Base-by-base conservation (phyloP, 2,888 invertebrate genomes). In the Melanostoma mellinum region DNA sequence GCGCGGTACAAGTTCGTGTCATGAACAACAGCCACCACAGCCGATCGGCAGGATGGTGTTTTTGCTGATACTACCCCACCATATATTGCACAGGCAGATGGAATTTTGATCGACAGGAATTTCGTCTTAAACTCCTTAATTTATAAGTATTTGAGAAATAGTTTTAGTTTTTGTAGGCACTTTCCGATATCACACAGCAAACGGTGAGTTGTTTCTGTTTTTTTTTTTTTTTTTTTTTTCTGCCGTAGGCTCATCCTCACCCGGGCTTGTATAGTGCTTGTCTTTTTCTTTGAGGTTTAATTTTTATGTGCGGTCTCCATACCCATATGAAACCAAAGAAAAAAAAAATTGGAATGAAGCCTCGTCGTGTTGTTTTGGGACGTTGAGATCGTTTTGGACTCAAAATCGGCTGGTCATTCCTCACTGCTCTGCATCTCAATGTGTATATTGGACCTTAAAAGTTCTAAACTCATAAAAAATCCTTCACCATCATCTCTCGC, bases 101-200 rank as follows among this genome's bases (percentile, higher is more conserved):
- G 90, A 90, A 90, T 91, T 91, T 90, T 90, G 91, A 91, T 90
- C 91, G 91, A 90, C 89, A 90, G 88, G 91, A 91, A 91, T 91
- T 91, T 89, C 90, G 88, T 89, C 89, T 88, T 90, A 90, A 90
- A 90, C 89, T 90, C 89, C 88, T 90, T 90, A 90, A 90, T 90
- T 90, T 90, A 90, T 90, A 89, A 89, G 88, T 88, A 88, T 90
- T 90, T 90, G 89, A 88, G 89, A 89, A 90, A 90, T 90, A 90
- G 89, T 89, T 90, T 88, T 86, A 87, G 87, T 88, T 87, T 87
- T 87, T 88, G 86, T 63, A 48, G 10, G 44, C 68, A 78, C 68
- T 78, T 78, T 82, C 78, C 82, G 82, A 82, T 82, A 82, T 82
- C 84, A 84, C 84, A 75, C 79, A 71, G 36, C 58, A 84, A 65